Base-by-base conservation (phyloP, 2,797 vertebrate genomes). In the Rhynchotus rufescens region DNA sequence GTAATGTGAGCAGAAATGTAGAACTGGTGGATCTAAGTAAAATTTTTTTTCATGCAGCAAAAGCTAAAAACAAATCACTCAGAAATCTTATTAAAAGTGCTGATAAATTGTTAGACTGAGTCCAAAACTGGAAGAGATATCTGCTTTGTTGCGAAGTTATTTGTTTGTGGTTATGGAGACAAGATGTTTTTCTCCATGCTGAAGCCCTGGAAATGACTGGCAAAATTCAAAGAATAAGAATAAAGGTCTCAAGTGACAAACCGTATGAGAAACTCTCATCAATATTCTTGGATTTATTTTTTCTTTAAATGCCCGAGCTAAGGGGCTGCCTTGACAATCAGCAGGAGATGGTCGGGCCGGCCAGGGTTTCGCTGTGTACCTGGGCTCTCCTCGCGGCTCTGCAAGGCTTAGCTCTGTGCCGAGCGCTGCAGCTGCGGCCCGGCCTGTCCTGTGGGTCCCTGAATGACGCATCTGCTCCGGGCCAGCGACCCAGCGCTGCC, bases 81-180 rank as follows among this genome's bases (percentile, higher is more conserved):
- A 7, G 64, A 88, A 90, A 64, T 65, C 47, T 57, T 79, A 36
- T 11, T 44, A 79, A 83, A 86, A 1, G 13, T 52, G 69, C 52
- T 78, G 38, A 89, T 57, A 82, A 89, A 87, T 75, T 88, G 26
- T 72, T 86, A 57, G 72, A 23, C 17, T 26, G 49, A 80, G 69
- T 60, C 62, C 90, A 83, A 84, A 90, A 85, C 38, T 77, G 79
- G 71, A 94, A 92, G 54, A 92, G 10, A 23, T 68, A 66, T 72
- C 74, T 91, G 40, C 36, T 92, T 82, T 94, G 90, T 81, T 95
- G 66, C 86, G 72, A 57, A 86, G 61, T 81, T 93, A 83, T 91
- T 96, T 92, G 80, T 88, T 92, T 93, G 90, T 88, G 75, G 90
- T 93, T 94, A 84, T 87, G 91, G 93, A 94, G 88, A 93, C 84